Percentiles rank a stretch among this genome's conserved stretches.
These are phyloP conservation scores for Perca flavescens DNA, from an alignment of 2,113 vertebrate genomes.

Conservation along the genomic window DNA sequence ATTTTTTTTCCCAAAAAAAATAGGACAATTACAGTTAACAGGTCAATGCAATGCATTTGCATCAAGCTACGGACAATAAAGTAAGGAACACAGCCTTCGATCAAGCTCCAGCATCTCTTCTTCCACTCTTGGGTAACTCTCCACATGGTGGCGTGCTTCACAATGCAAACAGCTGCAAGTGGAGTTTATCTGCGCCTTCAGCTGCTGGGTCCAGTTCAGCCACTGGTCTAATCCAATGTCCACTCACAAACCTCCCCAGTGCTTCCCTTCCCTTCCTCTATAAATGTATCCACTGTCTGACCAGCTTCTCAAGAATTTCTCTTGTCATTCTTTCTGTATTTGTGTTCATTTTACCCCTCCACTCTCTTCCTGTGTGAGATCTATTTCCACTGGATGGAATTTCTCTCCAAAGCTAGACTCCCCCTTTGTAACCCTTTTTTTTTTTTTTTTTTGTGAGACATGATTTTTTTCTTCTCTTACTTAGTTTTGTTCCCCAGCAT, in stretches of 20 bases:
- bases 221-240: conserved; percentile 7
- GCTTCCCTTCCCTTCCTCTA: not conserved
- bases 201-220: conserved; percentile 17
- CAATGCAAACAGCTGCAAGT: conserved; percentile 23
- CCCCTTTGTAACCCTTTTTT: not conserved
- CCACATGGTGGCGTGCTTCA: conserved; percentile 66
- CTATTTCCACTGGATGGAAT: conserved; percentile 56
- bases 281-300: conserved; percentile 41
- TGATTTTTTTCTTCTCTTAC: not conserved
- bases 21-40: too few relatives aligned
- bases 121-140: not conserved
- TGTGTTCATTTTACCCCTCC: conserved; percentile 26
- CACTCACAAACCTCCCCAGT: not conserved
- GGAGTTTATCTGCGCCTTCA: not conserved
- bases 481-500: conserved; percentile 19
- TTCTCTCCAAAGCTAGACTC: conserved; percentile 22
- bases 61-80: not conserved
- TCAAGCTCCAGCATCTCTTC: not conserved
- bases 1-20: too few relatives aligned
- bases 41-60: not conserved
- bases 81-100: not conserved
- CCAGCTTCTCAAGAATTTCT: conserved; percentile 1
- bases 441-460: conserved; percentile 3
- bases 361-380: conserved; percentile 43
- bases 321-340: conserved; percentile 13